phyloP scores from a whole-genome alignment of 2,888 invertebrate species.

The Anarsia innoxiella region DNA sequence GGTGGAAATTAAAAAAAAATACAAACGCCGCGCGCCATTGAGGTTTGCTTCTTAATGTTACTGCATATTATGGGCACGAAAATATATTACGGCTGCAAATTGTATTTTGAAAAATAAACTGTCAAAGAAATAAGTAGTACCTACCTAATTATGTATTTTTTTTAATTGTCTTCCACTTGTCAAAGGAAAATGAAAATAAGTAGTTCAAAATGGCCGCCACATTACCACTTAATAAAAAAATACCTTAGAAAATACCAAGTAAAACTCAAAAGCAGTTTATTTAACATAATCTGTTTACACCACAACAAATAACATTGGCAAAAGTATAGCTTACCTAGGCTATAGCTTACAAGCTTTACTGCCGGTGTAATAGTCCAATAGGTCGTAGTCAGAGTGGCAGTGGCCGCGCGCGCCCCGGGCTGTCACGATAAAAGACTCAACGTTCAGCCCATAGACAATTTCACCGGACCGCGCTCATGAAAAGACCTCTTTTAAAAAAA shows the following conservation, averaged over 20 bases:
- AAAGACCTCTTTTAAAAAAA: constrained; percentile 34
- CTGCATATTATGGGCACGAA: too few species aligned
- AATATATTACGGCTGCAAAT: too few species aligned
- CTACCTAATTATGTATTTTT: too few species aligned
- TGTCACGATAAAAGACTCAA: constrained; percentile 62
- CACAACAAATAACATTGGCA: not conserved
- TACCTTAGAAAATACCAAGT: not conserved
- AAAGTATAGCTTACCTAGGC: not conserved
- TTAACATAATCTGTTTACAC: constrained; percentile 4
- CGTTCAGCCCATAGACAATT: constrained; percentile 59
- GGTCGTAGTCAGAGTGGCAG: constrained; percentile 44
- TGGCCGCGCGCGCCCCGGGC: constrained; percentile 61
- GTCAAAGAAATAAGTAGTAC: too few species aligned
- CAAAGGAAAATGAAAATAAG: too few species aligned
- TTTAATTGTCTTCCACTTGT: too few species aligned
- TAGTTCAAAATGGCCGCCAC: too few species aligned
- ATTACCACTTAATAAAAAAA: too few species aligned
- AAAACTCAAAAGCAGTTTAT: not conserved
- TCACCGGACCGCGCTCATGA: constrained; percentile 52
- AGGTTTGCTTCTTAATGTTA: constrained; percentile 6
- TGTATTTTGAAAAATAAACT: too few species aligned
- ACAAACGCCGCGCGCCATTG: constrained; percentile 5
- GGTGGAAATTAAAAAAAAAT: constrained; percentile 2
- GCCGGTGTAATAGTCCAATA: constrained; percentile 15
- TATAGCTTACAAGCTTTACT: not conserved